Conservation (phyloP, 53 echinoderm and acorn worm species). For the Echinarachnius parma region DNA sequence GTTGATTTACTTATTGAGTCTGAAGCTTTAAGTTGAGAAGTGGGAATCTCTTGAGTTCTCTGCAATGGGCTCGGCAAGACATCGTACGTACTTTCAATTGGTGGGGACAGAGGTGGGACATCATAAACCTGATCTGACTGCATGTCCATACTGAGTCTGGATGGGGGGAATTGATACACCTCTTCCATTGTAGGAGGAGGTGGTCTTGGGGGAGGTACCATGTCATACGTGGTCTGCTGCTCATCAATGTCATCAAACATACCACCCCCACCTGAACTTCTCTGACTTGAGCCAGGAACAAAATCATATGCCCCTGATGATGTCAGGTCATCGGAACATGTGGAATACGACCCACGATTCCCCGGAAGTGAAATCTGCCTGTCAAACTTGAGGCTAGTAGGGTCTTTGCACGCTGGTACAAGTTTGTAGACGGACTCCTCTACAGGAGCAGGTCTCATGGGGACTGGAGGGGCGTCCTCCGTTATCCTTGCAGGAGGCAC, state of each 20-base stretch:
- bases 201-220: constrained; percentile 39
- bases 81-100: constrained; percentile 31
- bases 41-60: constrained; percentile 27
- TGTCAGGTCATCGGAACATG: constrained; percentile 23
- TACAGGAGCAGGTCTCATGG: neutral
- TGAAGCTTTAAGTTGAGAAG: constrained; percentile 29
- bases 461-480: constrained; percentile 42
- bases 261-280: constrained; percentile 4
- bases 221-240: constrained; percentile 34
- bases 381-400: constrained; percentile 52
- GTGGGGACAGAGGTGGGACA: constrained; percentile 34
- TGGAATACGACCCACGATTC: constrained; percentile 14
- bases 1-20: constrained; percentile 75
- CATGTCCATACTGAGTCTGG: constrained; percentile 5
- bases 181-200: constrained; percentile 27
- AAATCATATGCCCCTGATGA: neutral
- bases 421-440: constrained; percentile 31
- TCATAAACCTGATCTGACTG: constrained; percentile 23
- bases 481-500: constrained; percentile 33
- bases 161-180: constrained; percentile 54
- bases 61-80: constrained; percentile 36
- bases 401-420: constrained; percentile 42
- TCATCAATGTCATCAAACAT: constrained; percentile 5
- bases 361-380: constrained; percentile 37
- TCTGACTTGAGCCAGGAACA: constrained; percentile 11